Evolutionary conservation across 2,797 vertebrate species (phyloP).

Genomic region (Lophius americanus): DNA sequence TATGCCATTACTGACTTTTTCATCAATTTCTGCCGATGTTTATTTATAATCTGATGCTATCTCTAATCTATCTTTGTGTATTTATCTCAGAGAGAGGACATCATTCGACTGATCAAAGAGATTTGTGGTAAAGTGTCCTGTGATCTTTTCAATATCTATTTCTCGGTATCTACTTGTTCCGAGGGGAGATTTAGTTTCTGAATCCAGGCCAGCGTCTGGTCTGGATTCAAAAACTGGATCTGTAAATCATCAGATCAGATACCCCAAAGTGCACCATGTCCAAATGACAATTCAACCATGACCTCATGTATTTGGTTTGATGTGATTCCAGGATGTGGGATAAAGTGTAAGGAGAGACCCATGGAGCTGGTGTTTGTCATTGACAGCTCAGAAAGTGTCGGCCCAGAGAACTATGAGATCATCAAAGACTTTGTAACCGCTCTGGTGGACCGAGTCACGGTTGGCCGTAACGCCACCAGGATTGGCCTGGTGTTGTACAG

Average conservation of each 20-base stretch:
- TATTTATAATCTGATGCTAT: background rate
- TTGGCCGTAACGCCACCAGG: slow-evolving; percentile 89
- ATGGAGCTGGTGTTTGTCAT: slow-evolving; percentile 96
- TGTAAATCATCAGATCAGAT: slow-evolving; percentile 40
- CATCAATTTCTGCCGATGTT: background rate
- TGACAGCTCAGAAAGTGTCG: slow-evolving; percentile 94
- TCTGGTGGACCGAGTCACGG: slow-evolving; percentile 88
- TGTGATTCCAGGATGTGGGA: slow-evolving; percentile 85
- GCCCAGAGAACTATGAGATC: slow-evolving; percentile 92
- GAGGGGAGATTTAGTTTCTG: slow-evolving; percentile 26
- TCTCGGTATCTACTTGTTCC: slow-evolving; percentile 23
- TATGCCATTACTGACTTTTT: no score
- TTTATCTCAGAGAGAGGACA: slow-evolving; percentile 86
- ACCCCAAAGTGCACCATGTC: slow-evolving; percentile 27
- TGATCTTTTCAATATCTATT: slow-evolving; percentile 36
- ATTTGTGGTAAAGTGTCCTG: slow-evolving; percentile 86
- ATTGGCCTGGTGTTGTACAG: slow-evolving; percentile 91
- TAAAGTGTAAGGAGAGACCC: slow-evolving; percentile 92
- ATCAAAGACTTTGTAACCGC: slow-evolving; percentile 91
- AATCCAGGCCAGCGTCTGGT: slow-evolving; percentile 4
- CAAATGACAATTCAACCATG: slow-evolving; percentile 29
- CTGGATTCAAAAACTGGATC: slow-evolving; percentile 27
- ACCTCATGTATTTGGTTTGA: slow-evolving; percentile 44
- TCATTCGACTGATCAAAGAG: slow-evolving; percentile 92
- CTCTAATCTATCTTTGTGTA: slow-evolving; percentile 30